Evolutionary conservation across 2,113 vertebrate species (phyloP), one percentile per base, ranked within the genome.

Genomic region (Otocyon megalotis): DNA sequence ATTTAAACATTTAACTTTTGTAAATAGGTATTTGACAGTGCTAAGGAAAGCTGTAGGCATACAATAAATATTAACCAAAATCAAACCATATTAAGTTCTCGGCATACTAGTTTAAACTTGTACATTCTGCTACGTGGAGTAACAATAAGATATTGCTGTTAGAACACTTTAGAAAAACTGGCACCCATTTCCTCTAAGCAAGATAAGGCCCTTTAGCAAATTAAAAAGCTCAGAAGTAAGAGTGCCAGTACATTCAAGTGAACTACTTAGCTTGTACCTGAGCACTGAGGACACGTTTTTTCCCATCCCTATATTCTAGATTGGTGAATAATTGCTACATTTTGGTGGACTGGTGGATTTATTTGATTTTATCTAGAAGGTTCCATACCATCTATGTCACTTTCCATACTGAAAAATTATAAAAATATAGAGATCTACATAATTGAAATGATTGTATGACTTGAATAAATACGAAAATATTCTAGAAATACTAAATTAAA

Each of bases 1-100:
- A 95, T 91, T 90, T 72, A 88, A 97, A 95, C 58, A 97, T 76
- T 91, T 65, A 93, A 65, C 83, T 85, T 92, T 50, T 92, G 58
- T 86, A 65, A 80, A 37, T 8, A 60, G 72, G 80, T 90, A 17
- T 95, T 94, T 89, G 62, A 74, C 32, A 79, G 67, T 35, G 43
- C 62, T 4, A 22, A 96, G 56, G 65, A 96, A 93, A 88, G 82
- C 81, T 96, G 53, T 83, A 93, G 84, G 83, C 50, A 83, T 32
- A 95, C 62, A 93, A 89, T 79, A 96, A 80, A 87, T 60, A 96
- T 63, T 71, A 96, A 87, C 72, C 72, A 62, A 95, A 91, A 88
- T 93, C 50, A 93, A 91, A 88, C 69, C 37, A 86, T 82, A 93
- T 82, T n/a, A 56, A 43, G 30, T 86, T 93, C 76, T 87, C 53